Evolutionary conservation across 2,888 invertebrate genomes (phyloP), one percentile per base, ranked within the genome.

Genomic region (Caenorhabditis uteleia): DNA sequence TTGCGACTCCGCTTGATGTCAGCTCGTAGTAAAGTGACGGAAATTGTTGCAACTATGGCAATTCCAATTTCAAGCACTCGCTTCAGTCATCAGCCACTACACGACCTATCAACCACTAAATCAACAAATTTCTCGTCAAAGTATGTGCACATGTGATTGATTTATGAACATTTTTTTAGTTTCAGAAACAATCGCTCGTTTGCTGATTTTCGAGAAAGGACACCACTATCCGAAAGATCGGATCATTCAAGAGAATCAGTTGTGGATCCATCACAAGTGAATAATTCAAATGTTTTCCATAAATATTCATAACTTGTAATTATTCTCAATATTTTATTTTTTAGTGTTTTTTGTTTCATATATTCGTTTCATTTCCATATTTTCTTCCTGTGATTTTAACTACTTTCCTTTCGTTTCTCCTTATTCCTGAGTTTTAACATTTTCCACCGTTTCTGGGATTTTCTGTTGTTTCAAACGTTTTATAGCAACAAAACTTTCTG

Each of bases 1-100:
- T 59, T 70, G 45, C 70, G 68, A 49, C 56, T 39, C 36, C 68
- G 55, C 54, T 61, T 40, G 47, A 68, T 39, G 31, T 40, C 48
- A 21, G 57, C 53, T 1, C 43, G 53, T 29, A 27, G 53, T 21
- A 64, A 46, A 61, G 64, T 54, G 38, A 60, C 43, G 48, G 73
- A 46, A 60, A 69, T 60, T 59, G 49, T 49, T 36, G 50, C 55
- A 46, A 62, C 66, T 16, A 34, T 60, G 8, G 55, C 65, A 1
- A 33, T 65, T 54, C 42, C 42, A 7, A 42, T 8, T 10, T 42
- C 42, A 8, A 42, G 4, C n/a, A 23, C 12, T 10, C 12, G 21
- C 6, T n/a, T 39, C 55, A 40, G 16, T n/a, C n/a, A n/a, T n/a
- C n/a, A n/a, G n/a, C n/a, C n/a, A n/a, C n/a, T n/a, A n/a, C n/a